These are phyloP conservation scores for Hycleus phaleratus DNA, from an alignment of 1,140 invertebrate genomes.

Conservation along the genomic window DNA sequence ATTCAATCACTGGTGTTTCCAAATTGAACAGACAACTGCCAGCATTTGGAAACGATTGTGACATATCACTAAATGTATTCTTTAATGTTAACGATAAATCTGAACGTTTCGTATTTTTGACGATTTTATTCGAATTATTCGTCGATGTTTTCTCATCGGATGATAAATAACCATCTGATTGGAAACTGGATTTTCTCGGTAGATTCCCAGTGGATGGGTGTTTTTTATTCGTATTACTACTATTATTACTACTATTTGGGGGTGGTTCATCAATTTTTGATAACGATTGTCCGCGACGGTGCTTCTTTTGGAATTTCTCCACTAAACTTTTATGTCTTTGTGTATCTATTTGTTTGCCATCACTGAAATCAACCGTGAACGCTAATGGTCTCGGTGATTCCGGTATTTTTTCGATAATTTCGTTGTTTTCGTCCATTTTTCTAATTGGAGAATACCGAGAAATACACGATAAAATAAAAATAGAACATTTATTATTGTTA, in stretches of 20 bases:
- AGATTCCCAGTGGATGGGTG: constrained; percentile 42
- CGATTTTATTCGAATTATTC: constrained; percentile 20
- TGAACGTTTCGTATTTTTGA: constrained; percentile 37
- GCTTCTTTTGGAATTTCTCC: constrained; percentile 60
- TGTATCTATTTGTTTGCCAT: constrained; percentile 52
- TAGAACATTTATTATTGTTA: too few relatives aligned
- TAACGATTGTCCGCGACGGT: constrained; percentile 61
- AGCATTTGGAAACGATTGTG: constrained; percentile 38
- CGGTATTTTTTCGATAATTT: constrained; percentile 13
- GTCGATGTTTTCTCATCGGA: constrained; percentile 46
- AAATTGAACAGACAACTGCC: constrained; percentile 23
- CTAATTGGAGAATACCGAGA: constrained; percentile 15
- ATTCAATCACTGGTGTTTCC: constrained; percentile 43
- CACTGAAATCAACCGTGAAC: constrained; percentile 63
- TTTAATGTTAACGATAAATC: constrained; percentile 47
- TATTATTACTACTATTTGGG: not conserved
- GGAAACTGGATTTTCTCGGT: constrained; percentile 51
- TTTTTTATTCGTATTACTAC: constrained; percentile 21
- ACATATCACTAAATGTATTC: constrained; percentile 41
- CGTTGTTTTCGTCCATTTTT: constrained; percentile 28
- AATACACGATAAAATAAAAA: too few relatives aligned
- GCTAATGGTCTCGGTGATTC: constrained; percentile 43
- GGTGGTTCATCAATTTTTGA: constrained; percentile 48
- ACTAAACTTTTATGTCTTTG: constrained; percentile 55
- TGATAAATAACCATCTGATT: constrained; percentile 62